A percentile compares a stretch with the other conserved stretches of the same genome.
These are phyloP conservation scores for Tanypteryx hageni DNA, from an alignment of 2,888 invertebrate genomes.

Conservation along the genomic window DNA sequence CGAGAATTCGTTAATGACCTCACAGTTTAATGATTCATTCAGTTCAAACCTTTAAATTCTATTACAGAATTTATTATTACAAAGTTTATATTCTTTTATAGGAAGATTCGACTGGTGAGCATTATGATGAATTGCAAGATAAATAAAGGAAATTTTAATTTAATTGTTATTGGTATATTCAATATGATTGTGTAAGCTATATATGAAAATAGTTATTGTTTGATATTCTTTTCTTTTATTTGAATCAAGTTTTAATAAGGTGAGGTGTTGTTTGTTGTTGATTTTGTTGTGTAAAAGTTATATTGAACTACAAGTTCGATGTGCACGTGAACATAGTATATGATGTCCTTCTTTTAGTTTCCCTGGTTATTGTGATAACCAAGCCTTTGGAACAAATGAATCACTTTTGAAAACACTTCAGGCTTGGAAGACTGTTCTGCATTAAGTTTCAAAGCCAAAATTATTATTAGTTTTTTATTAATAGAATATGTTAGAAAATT, in stretches of 20 bases:
- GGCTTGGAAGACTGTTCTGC: slow-evolving; percentile 38
- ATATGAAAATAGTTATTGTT: slow-evolving; percentile 55
- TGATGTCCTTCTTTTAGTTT: slow-evolving; percentile 53
- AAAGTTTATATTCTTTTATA: not conserved
- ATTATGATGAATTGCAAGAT: not conserved
- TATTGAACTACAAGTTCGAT: not conserved
- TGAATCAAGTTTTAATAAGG: slow-evolving; percentile 36
- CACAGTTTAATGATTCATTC: too few species aligned
- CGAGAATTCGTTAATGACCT: too few species aligned
- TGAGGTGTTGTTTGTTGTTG: slow-evolving; percentile 61
- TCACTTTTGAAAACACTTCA: not conserved
- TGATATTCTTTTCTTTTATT: slow-evolving; percentile 47
- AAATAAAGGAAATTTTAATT: slow-evolving; percentile 2
- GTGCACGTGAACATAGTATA: not conserved
- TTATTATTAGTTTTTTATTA: slow-evolving; percentile 40
- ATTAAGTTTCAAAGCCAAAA: slow-evolving; percentile 52
- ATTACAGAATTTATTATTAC: slow-evolving; percentile 19
- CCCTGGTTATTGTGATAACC: slow-evolving; percentile 41
- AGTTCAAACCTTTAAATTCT: too few species aligned
- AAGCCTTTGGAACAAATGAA: slow-evolving; percentile 2
- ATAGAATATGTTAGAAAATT: slow-evolving; percentile 27
- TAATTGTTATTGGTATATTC: slow-evolving; percentile 17
- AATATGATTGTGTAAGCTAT: not conserved
- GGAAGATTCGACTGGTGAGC: too few species aligned
- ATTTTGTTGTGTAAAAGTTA: slow-evolving; percentile 56